These are phyloP conservation scores for Caenorhabditis sp. DNA, from an alignment of 2,888 invertebrate genomes.

Conservation along the genomic window DNA sequence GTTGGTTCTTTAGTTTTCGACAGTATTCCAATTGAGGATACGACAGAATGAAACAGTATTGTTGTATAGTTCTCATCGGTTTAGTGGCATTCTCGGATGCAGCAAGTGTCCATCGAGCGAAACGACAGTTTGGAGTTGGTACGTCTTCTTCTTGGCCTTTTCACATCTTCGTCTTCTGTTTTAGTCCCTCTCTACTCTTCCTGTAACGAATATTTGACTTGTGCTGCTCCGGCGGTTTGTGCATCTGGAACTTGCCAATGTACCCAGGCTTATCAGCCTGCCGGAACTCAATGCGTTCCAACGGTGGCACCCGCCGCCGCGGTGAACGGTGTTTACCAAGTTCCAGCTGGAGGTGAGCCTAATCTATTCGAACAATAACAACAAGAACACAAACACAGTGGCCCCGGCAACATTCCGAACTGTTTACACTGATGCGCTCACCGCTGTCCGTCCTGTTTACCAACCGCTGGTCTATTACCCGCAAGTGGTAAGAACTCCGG, in stretches of 20 bases:
- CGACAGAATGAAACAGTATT: slow-evolving; percentile 51
- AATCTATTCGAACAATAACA: slow-evolving; percentile 35
- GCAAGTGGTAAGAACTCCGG: slow-evolving; percentile 43
- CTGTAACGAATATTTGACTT: slow-evolving; percentile 62
- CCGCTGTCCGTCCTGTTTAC: slow-evolving; percentile 51
- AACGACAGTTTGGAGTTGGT: slow-evolving; percentile 55
- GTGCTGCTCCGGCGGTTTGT: slow-evolving; percentile 63
- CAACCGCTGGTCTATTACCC: slow-evolving; percentile 56
- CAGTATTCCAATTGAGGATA: slow-evolving; percentile 43
- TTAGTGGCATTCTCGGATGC: slow-evolving; percentile 24
- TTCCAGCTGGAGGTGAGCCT: slow-evolving; percentile 57
- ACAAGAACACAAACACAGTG: slow-evolving; percentile 32
- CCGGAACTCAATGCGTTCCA: slow-evolving; percentile 53
- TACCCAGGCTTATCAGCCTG: slow-evolving; percentile 50
- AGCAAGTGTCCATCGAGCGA: slow-evolving; percentile 38
- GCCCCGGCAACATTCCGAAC: slow-evolving; percentile 60
- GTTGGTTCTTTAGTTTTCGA: slow-evolving; percentile 25
- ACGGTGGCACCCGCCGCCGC: slow-evolving; percentile 16
- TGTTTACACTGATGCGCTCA: slow-evolving; percentile 57
- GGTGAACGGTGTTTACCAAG: slow-evolving; percentile 57
- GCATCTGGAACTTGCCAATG: slow-evolving; percentile 57
- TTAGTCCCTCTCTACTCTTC: slow-evolving; percentile 59
- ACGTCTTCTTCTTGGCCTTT: slow-evolving; percentile 13
- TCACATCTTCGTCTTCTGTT: neutral
- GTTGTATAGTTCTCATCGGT: slow-evolving; percentile 37